These are phyloP conservation scores for Xiphorhynchus elegans DNA, from an alignment of 2,113 vertebrate genomes.

Conservation along the genomic window DNA sequence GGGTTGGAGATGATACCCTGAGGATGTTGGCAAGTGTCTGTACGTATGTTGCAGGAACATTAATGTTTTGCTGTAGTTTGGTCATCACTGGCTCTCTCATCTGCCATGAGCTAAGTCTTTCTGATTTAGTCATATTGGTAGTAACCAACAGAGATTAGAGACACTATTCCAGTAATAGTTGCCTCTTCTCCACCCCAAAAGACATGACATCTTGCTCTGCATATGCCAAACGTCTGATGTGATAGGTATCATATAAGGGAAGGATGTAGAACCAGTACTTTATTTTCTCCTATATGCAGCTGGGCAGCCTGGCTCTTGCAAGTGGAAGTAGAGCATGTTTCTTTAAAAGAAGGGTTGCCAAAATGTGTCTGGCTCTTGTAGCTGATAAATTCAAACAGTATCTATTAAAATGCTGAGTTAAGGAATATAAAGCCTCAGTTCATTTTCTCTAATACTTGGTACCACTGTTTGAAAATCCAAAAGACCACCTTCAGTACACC, in stretches of 20 bases:
- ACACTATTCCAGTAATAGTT: background rate
- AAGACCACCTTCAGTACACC: background rate
- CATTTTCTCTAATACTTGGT: background rate
- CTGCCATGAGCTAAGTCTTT: background rate
- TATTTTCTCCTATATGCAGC: background rate
- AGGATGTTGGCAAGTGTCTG: background rate
- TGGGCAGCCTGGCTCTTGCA: background rate
- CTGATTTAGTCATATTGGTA: background rate
- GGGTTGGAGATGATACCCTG: background rate
- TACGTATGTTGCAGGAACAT: background rate
- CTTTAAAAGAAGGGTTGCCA: background rate
- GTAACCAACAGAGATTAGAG: background rate
- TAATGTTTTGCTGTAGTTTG: background rate
- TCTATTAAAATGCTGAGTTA: background rate
- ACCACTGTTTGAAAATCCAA: background rate
- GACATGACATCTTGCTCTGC: background rate
- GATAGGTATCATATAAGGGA: background rate
- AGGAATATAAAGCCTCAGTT: background rate
- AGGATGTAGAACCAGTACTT: background rate
- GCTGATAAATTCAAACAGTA: background rate
- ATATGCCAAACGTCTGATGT: background rate
- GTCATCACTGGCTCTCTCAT: background rate
- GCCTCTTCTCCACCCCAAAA: background rate
- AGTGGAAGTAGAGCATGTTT: background rate
- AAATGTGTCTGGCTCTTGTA: background rate